Evolutionary conservation across 2,888 invertebrate genomes (phyloP).

Genomic region (Melipona beecheii): DNA sequence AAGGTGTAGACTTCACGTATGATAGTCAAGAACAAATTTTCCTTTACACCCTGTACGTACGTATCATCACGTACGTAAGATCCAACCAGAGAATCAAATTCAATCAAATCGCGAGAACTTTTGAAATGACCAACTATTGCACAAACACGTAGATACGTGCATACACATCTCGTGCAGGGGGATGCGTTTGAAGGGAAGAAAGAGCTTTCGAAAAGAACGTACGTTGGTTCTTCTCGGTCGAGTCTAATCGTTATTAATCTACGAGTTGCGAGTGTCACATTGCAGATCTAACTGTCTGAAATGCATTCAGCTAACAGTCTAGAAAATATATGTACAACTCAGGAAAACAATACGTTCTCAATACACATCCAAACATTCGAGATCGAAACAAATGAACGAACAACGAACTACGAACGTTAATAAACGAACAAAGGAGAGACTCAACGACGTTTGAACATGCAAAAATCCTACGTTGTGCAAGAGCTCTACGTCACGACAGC

Average conservation of each 20-base stretch:
- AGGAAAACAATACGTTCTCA: not conserved
- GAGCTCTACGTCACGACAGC: conserved; percentile 1
- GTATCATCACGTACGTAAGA: not conserved
- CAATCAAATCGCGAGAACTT: not conserved
- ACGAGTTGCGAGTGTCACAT: conserved; percentile 22
- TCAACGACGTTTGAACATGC: not conserved
- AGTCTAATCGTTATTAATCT: conserved; percentile 2
- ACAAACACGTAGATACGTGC: not conserved
- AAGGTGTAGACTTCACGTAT: too few species aligned
- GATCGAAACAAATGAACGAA: not conserved
- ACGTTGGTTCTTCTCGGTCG: not conserved
- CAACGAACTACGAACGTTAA: not conserved
- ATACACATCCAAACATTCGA: not conserved
- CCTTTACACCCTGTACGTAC: too few species aligned
- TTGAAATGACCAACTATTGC: not conserved
- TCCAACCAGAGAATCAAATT: not conserved
- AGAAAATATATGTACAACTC: not conserved
- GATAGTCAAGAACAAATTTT: too few species aligned
- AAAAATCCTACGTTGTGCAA: conserved; percentile 36
- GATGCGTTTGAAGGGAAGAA: not conserved
- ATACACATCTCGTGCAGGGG: conserved; percentile 8
- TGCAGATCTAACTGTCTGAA: conserved; percentile 3
- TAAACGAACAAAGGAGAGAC: not conserved
- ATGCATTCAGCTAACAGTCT: not conserved
- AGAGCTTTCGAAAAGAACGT: not conserved